Conservation (phyloP, 2,888 invertebrate genomes). For the Trissolcus japonicus region DNA sequence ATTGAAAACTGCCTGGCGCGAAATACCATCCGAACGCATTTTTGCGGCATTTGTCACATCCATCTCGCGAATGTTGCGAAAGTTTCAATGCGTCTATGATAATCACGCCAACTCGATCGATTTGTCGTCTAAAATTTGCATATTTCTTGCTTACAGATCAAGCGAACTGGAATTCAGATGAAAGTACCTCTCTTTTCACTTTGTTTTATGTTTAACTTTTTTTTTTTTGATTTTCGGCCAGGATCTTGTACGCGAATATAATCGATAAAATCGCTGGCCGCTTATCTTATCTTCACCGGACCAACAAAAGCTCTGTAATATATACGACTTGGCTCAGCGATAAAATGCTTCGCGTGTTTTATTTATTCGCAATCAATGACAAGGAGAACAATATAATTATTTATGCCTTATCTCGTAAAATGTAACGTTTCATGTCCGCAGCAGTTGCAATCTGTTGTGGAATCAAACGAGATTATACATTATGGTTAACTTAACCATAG, state of each 20-base stretch:
- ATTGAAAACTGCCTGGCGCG: conserved; percentile 25
- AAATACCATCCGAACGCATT: not conserved
- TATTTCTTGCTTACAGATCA: not conserved
- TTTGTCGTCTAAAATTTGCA: not conserved
- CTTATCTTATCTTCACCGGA: conserved; percentile 31
- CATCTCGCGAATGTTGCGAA: not conserved
- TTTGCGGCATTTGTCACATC: not conserved
- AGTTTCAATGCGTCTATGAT: not conserved
- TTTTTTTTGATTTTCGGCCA: conserved; percentile 21
- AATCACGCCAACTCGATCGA: not conserved
- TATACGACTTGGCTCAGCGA: conserved; percentile 23
- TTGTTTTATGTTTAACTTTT: not conserved
- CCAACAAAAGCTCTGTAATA: conserved; percentile 42
- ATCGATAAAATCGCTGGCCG: conserved; percentile 22
- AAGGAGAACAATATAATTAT: conserved; percentile 37
- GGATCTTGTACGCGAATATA: conserved; percentile 12
- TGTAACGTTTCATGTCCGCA: conserved; percentile 15
- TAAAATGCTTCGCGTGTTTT: conserved; percentile 25
- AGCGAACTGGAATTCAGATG: conserved; percentile 10
- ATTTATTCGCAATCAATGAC: conserved; percentile 48
- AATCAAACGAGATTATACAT: conserved; percentile 18
- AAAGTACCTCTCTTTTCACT: conserved; percentile 11
- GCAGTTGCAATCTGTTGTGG: conserved; percentile 15
- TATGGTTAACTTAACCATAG: no score
- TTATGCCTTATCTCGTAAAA: conserved; percentile 27